Percentiles rank a stretch among this genome's conserved stretches.
phyloP scores from a whole-genome alignment of 2,113 vertebrate species.

The Serilophus lunatus region DNA sequence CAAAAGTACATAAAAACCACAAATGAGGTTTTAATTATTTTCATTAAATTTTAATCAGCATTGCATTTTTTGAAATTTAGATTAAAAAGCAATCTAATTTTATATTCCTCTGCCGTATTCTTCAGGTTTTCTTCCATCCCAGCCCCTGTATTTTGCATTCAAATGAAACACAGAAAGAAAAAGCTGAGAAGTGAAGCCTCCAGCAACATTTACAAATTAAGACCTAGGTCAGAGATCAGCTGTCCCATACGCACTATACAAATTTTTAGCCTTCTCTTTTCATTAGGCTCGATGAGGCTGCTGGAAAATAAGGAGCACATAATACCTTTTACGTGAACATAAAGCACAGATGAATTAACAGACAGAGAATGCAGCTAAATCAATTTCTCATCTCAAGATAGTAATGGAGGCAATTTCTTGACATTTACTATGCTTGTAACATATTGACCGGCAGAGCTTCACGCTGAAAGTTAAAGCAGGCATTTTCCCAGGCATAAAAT shows the following conservation, averaged over 20 bases:
- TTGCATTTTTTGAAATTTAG: not conserved
- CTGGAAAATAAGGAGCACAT: slow-evolving; percentile 35
- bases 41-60: not conserved
- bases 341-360: slow-evolving; percentile 36
- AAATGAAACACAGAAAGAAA: not conserved
- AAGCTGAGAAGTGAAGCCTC: not conserved
- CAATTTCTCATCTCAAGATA: slow-evolving; percentile 58
- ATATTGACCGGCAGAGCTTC: slow-evolving; percentile 39
- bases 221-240: slow-evolving; percentile 40
- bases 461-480: not conserved
- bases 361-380: slow-evolving; percentile 44
- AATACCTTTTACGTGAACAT: slow-evolving; percentile 50
- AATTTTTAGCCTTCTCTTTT: slow-evolving; percentile 12
- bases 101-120: not conserved
- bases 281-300: slow-evolving; percentile 43
- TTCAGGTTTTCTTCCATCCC: not conserved
- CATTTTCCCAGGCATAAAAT: slow-evolving; percentile 9
- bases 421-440: slow-evolving; percentile 48
- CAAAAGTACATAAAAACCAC: not conserved
- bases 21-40: not conserved
- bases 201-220: slow-evolving; percentile 26
- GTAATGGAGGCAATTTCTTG: slow-evolving; percentile 56
- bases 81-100: not conserved
- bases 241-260: not conserved
- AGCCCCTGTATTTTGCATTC: not conserved